These are phyloP conservation scores for Phengaris alcon DNA, from an alignment of 2,888 invertebrate genomes.

Conservation along the genomic window DNA sequence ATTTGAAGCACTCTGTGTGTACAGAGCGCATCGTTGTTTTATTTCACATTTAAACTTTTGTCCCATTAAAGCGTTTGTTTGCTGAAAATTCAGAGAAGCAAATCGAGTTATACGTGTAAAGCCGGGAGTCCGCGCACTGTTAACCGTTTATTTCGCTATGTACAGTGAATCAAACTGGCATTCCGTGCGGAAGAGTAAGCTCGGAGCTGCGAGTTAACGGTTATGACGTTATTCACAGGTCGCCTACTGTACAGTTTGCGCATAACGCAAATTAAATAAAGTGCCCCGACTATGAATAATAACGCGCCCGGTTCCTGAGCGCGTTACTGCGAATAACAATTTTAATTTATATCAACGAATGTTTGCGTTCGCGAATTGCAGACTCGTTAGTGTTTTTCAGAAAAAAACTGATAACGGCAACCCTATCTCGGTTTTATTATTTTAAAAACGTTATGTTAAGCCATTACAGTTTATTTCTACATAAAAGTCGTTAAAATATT, in stretches of 20 bases:
- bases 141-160: slow-evolving; percentile 67
- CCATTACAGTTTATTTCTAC: not conserved
- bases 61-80: slow-evolving; percentile 62
- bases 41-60: slow-evolving; percentile 66
- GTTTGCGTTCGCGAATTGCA: slow-evolving; percentile 22
- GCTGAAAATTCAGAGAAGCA: slow-evolving; percentile 65
- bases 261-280: slow-evolving; percentile 74
- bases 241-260: slow-evolving; percentile 47
- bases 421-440: slow-evolving; percentile 3
- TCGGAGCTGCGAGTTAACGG: slow-evolving; percentile 25
- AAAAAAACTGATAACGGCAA: not conserved
- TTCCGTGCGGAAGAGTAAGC: slow-evolving; percentile 1
- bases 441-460: not conserved
- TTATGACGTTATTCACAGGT: slow-evolving; percentile 30
- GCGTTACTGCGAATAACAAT: slow-evolving; percentile 40
- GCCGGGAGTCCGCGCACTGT: slow-evolving; percentile 54
- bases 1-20: slow-evolving; percentile 37
- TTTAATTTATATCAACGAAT: slow-evolving; percentile 29
- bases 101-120: slow-evolving; percentile 72
- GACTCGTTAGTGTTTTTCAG: slow-evolving; percentile 9
- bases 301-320: slow-evolving; percentile 41
- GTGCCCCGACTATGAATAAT: slow-evolving; percentile 64
- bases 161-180: slow-evolving; percentile 42
- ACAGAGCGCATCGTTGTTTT: slow-evolving; percentile 48
- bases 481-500: not conserved